phyloP scores from a whole-genome alignment of 2,797 vertebrate genomes.

The Hirundo rustica region DNA sequence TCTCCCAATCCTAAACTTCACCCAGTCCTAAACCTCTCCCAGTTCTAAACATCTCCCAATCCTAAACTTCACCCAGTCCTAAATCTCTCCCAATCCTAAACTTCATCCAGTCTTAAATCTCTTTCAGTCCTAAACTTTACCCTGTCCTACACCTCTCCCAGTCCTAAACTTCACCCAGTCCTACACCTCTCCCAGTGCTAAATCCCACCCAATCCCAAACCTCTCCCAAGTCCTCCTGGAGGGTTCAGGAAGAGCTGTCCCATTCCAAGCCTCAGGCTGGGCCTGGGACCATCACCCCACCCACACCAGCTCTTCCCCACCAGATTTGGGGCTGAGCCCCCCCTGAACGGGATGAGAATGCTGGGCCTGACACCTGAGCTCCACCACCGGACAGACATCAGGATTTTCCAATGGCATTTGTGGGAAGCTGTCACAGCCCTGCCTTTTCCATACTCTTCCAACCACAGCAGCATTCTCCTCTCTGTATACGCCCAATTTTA shows the following conservation, averaged over 20 bases:
- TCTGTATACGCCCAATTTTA: neutral
- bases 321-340: neutral
- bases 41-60: neutral
- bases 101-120: accelerated
- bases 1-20: accelerated
- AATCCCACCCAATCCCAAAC: neutral
- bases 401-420: neutral
- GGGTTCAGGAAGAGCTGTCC: neutral
- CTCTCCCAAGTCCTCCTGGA: neutral
- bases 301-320: neutral
- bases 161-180: accelerated
- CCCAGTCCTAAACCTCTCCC: neutral
- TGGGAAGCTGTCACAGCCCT: neutral
- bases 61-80: accelerated
- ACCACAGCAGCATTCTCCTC: neutral
- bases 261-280: too few species aligned
- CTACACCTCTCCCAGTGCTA: neutral
- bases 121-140: too few species aligned
- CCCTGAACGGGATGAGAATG: too few species aligned
- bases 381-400: neutral
- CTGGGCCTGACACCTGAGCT: neutral
- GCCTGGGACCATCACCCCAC: neutral
- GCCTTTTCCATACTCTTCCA: neutral
- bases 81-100: neutral
- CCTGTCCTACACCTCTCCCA: accelerated